Evolutionary conservation across 2,888 invertebrate species (phyloP), one percentile per base, ranked within the genome.

Genomic region (Melanophora roralis): DNA sequence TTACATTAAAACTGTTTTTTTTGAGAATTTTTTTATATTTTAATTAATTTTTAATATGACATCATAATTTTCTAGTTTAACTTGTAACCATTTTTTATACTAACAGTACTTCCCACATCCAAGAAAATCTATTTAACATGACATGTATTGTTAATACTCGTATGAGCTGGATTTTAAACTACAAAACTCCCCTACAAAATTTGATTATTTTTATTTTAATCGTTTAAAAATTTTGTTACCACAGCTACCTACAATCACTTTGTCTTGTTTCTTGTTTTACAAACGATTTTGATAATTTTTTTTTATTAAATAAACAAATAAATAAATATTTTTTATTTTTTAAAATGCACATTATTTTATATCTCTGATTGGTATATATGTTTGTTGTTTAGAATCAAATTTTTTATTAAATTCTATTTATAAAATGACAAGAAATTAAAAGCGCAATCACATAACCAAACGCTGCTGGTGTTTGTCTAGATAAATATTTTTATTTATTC

Each of bases 401-500:
- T 36, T 21, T 40, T 32, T 51, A 51, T 14, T n/a, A 34, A 62
- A 21, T 16, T 14, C 34, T 57, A 27, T 68, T 36, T 47, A 60
- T 27, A 8, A 9, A 43, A 43, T 53, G 11, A 43, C 16, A 34
- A 45, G 36, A 65, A 27, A 59, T 34, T 60, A 53, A 75, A 75
- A 64, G 75, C 75, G 51, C 67, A 68, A 75, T 67, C 67, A 60
- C 51, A 74, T 68, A 55, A 64, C 72, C 62, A 72, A 62, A 72
- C 72, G 60, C 27, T 67, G 27, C 27, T 27, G 27, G 27, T 51
- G 43, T 27, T 53, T 65, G 65, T 65, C 57, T 43, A 60, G 67
- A 75, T 75, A 68, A 75, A 75, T 68, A 75, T 21, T 67, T 51
- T 72, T 45, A 72, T 72, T 72, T 72, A 69, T 69, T 69, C 55